phyloP scores from a whole-genome alignment of 2,888 invertebrate species.

The Lingula anatina region DNA sequence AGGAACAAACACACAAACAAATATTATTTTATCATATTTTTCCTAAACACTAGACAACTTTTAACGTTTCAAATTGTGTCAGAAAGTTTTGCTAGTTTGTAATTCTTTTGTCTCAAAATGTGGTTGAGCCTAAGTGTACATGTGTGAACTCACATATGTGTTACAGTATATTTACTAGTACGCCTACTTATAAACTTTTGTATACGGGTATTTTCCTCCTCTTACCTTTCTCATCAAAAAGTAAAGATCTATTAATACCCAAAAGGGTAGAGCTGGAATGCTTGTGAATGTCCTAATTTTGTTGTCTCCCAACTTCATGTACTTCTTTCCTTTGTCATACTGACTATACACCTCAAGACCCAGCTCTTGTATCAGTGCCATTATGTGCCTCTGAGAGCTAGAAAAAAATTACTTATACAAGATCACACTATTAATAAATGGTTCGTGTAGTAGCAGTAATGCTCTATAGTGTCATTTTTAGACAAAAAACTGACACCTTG shows the following conservation, averaged over 20 bases:
- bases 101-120: no score
- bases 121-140: no score
- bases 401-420: no score
- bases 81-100: no score
- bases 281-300: conserved; percentile 32
- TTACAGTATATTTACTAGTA: no score
- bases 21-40: no score
- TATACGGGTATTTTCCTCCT: no score
- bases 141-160: no score
- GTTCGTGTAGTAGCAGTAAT: neutral
- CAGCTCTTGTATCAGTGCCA: conserved; percentile 39
- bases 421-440: no score
- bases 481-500: neutral
- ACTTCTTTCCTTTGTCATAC: conserved; percentile 37
- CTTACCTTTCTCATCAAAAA: conserved; percentile 33
- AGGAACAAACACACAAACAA: neutral
- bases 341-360: conserved; percentile 35
- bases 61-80: no score
- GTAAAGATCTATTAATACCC: conserved; percentile 40
- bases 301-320: conserved; percentile 35
- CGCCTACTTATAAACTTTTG: no score
- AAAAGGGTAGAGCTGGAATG: conserved; percentile 37
- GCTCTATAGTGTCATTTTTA: neutral
- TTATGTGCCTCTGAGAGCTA: conserved; percentile 44
- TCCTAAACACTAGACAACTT: no score